Evolutionary conservation across 2,113 vertebrate genomes (phyloP).

Genomic region (Probosciger aterrimus): DNA sequence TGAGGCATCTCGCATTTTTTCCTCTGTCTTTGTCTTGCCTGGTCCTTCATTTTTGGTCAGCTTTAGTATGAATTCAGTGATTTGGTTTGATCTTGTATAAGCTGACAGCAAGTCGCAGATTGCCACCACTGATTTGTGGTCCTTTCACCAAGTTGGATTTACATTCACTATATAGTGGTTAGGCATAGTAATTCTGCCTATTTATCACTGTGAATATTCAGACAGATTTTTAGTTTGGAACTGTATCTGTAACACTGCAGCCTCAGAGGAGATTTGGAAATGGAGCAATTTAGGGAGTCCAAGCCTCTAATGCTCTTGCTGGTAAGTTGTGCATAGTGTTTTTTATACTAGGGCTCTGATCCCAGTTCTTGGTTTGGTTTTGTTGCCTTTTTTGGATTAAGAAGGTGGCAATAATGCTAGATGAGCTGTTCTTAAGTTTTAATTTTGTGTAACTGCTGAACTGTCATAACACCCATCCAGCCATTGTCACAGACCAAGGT

Average conservation of each 20-base stretch:
- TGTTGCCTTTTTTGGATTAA: background rate
- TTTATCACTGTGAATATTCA: background rate
- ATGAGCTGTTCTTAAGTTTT: background rate
- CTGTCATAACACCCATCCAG: background rate
- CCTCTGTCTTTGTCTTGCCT: background rate
- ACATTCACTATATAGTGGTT: background rate
- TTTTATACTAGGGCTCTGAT: background rate
- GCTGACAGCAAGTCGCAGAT: background rate
- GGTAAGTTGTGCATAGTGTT: background rate
- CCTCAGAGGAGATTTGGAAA: background rate
- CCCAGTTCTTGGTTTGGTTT: background rate
- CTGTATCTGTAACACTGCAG: background rate
- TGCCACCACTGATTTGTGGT: accelerated
- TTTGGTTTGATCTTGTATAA: background rate
- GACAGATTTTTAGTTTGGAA: background rate
- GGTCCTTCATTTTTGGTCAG: background rate
- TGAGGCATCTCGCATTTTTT: background rate
- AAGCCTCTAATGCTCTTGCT: background rate
- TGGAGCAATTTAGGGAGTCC: background rate
- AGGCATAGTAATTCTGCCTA: background rate
- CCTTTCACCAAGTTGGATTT: background rate
- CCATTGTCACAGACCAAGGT: background rate
- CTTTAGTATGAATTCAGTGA: background rate
- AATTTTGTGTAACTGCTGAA: background rate
- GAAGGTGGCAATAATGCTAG: background rate